Evolutionary conservation across 2,888 invertebrate genomes (phyloP), one percentile per base, ranked within the genome.

Genomic region (Apotomis betuletana): DNA sequence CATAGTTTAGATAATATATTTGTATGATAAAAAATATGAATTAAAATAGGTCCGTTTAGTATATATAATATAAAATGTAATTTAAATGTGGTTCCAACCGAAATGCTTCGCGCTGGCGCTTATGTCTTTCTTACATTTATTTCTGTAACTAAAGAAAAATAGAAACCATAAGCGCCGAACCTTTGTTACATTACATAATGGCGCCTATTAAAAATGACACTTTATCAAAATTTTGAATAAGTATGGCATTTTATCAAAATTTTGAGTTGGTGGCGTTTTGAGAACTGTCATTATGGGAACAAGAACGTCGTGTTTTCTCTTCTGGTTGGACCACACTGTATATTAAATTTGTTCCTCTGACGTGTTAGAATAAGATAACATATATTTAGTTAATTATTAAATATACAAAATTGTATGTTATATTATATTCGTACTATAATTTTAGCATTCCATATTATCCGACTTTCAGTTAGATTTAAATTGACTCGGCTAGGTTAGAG

Each of bases 1-100:
- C 15, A 71, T 70, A 70, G 65, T 67, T 62, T 71, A 71, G 51
- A 71, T 61, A 71, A 67, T 71, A 71, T 71, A 71, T 71, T 71
- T 71, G 71, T 71, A 71, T 67, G 8, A 72, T 72, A 72, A 68
- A 72, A n/a, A 63, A 60, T 68, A 55, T 54, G 44, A 71, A 67
- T 15, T 67, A 62, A 69, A 10, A 61, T 71, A 65, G 64, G 61
- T 71, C 67, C 54, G 0, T 60, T 55, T 67, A 71, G 57, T 41
- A n/a, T 70, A 70, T 65, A 70, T 65, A 44, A 55, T 60, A 59
- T 60, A 60, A 67, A 52, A 52, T 57, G 49, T 67, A 61, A 67
- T 67, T 51, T 67, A 67, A 61, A 71, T 71, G 49, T 57, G 64
- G 54, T 54, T 55, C 27, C 44, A 44, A 55, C 46, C 49, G 9